Base-by-base conservation (phyloP, 2,888 invertebrate species). In the Pseudoips prasinana region DNA sequence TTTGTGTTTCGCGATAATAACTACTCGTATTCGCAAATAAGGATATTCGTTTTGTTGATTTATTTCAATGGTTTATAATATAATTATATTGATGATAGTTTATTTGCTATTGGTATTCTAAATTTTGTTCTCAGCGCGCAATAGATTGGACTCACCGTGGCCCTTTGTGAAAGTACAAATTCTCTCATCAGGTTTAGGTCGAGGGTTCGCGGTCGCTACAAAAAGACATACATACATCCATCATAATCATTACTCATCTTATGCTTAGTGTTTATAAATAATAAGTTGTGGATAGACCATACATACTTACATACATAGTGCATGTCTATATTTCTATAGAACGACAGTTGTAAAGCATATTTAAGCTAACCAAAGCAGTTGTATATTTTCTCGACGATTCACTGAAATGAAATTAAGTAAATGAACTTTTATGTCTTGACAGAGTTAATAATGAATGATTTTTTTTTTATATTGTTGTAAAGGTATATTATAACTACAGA, bases 41-140 rank as follows among this genome's bases (percentile, higher is more conserved):
- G 73, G 65, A 68, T 77, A 78, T 76, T 81, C 78, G 83, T 87
- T 83, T 83, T 85, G 83, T 87, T 87, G 80, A 86, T 86, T 76
- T 80, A 86, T 81, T 82, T 80, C 80, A 81, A 83, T 84, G 78
- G 83, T 83, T 83, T 83, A 85, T 83, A 79, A 78, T 73, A 76
- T 75, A 67, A 75, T 70, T 79, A 77, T 80, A 74, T 81, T 72
- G 66, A 77, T 63, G 64, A 69, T 81, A 77, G 69, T 78, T 78
- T 76, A 65, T 37, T 47, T 44, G 43, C 33, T 69, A 68, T 79
- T 74, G 66, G 65, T 72, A 51, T 70, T 64, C 61, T 60, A 72
- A 70, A 64, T 43, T 52, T 53, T 59, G 58, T 65, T 64, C 26
- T 29, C 33, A 46, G 33, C 63, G 58, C 57, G 46, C 61, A 61